Evolutionary conservation across 2,888 invertebrate genomes (phyloP), one percentile per base, ranked within the genome.

Genomic region (Aradus depressus): DNA sequence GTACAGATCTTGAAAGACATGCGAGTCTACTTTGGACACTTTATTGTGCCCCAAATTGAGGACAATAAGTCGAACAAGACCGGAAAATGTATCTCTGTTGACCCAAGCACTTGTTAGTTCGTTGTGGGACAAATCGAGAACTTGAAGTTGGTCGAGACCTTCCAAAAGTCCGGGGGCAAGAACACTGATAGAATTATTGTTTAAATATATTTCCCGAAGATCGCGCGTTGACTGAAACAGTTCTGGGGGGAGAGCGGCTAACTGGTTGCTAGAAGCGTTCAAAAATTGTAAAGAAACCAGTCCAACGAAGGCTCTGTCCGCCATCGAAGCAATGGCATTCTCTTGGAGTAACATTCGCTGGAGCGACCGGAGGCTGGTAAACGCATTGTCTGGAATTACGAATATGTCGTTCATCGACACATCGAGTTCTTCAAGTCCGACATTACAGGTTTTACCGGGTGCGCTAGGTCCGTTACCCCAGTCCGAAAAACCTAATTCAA

Each of bases 21-120:
- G 79, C 18, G 82, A 79, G 62, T 88, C 88, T 58, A 92, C 79
- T 60, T 83, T 77, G 0, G 84, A 85, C 26, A 92, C 68, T 18
- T 81, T 79, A 64, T 92, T 92, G 66, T 85, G 84, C 2, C 88
- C 84, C 57, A 91, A 70, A 69, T 90, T 88, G 60, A 91, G 72
- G 38, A 90, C 80, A 62, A 90, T 86, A 60, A 88, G 73, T 8
- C 89, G 77, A 60, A 91, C 84, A 56, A 91, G 72, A 53, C 89
- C 89, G 59, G 82, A 76, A 67, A 91, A 90, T 19, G 88, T 88
- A 48, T 82, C 84, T 53, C 86, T 82, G 64, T 87, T 86, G 57
- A 91, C 78, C 65, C 84, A 84, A 63, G 81, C 83, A 64, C 86
- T 87, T 47, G 85, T 83, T 58, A 92, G 73, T 64, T 84, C 84